Evolutionary conservation across 2,113 vertebrate genomes (phyloP).

Genomic region (Nothocercus nigrocapillus): DNA sequence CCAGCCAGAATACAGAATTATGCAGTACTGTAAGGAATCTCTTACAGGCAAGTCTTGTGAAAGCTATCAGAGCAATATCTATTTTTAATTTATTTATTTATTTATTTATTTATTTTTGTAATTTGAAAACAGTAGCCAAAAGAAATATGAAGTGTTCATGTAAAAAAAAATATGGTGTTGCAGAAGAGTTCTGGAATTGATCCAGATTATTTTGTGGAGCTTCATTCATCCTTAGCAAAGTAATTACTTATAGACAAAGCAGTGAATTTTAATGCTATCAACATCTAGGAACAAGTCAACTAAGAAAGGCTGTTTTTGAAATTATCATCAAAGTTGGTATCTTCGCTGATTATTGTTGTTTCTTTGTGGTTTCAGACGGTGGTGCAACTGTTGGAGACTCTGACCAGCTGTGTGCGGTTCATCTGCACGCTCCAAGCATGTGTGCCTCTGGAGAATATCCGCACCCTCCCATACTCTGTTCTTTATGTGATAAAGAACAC

Average conservation of each 20-base stretch:
- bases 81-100: too few species aligned
- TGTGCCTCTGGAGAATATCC: constrained; percentile 77
- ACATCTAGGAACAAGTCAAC: neutral
- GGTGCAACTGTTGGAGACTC: constrained; percentile 83
- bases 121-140: neutral
- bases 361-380: constrained; percentile 73
- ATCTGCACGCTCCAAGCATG: constrained; percentile 78
- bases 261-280: neutral
- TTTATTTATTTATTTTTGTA: too few species aligned
- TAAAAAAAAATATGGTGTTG: fast-evolving
- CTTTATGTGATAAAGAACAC: constrained; percentile 87
- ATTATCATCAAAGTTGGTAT: neutral
- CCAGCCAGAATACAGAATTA: constrained; percentile 87
- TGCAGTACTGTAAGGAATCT: constrained; percentile 81
- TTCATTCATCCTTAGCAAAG: neutral
- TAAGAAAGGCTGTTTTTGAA: neutral
- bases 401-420: constrained; percentile 84
- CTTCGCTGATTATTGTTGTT: neutral
- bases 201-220: neutral
- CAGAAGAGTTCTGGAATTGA: neutral
- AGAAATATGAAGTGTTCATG: neutral
- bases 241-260: neutral
- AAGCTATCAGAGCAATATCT: neutral
- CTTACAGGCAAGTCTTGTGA: constrained; percentile 81
- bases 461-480: constrained; percentile 84